A percentile compares a stretch with the other conserved stretches of the same genome.
phyloP scores from a whole-genome alignment of 2,888 invertebrate species.

The Crioceris asparagi region DNA sequence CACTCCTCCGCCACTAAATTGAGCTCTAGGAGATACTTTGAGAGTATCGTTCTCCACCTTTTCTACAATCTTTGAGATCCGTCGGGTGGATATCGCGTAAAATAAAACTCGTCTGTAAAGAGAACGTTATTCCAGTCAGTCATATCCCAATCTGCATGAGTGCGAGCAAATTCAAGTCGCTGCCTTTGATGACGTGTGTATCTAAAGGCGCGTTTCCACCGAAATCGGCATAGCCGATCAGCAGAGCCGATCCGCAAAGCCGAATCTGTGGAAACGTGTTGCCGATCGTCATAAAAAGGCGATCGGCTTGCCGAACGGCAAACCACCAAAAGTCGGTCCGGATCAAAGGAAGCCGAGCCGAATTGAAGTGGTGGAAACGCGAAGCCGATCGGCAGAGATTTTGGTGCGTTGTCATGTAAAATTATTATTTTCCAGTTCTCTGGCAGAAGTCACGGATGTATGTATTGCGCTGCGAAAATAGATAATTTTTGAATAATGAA shows the following conservation, averaged over 20 bases:
- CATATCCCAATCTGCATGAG: too few relatives aligned
- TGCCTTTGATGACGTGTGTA: not conserved
- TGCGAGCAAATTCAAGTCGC: too few relatives aligned
- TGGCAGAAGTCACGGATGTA: constrained; percentile 1
- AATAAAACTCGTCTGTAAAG: not conserved
- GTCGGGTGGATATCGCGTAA: not conserved
- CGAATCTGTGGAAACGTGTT: constrained; percentile 3
- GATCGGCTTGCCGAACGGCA: not conserved
- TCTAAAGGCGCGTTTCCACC: not conserved
- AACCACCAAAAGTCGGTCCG: not conserved
- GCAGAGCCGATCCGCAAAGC: constrained; percentile 2
- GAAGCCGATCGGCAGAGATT: constrained; percentile 1
- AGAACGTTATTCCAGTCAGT: not conserved
- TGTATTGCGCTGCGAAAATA: constrained; percentile 3
- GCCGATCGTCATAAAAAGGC: constrained; percentile 1
- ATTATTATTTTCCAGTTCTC: constrained; percentile 2
- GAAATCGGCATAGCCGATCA: not conserved
- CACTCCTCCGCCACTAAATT: too few relatives aligned
- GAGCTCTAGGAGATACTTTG: too few relatives aligned
- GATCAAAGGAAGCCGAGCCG: constrained; percentile 1
- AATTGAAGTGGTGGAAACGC: constrained; percentile 2
- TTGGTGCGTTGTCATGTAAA: not conserved
- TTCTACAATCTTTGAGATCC: not conserved
- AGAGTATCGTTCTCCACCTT: too few relatives aligned
- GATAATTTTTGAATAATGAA: constrained; percentile 1